Percentiles rank a stretch among this genome's conserved stretches.
Conservation (phyloP, 2,888 invertebrate species). For the Poecilobothrus nobilitatus region DNA sequence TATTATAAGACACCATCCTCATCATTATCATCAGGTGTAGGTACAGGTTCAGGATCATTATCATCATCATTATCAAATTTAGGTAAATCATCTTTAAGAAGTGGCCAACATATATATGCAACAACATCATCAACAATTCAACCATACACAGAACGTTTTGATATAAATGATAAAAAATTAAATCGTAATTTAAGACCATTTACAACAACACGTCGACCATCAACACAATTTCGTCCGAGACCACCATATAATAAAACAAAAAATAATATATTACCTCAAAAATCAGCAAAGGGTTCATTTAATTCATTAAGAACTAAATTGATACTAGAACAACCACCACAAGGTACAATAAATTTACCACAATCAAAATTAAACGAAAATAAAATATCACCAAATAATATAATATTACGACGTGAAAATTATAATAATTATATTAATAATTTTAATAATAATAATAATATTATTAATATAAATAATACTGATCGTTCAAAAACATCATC, state of each 20-base stretch:
- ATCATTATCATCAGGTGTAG: background rate
- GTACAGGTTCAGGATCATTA: background rate
- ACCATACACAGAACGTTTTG: slow-evolving; percentile 4
- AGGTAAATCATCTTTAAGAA: slow-evolving; percentile 1
- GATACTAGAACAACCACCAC: background rate
- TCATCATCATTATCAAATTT: background rate
- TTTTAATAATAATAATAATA: background rate
- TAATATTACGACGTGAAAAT: background rate
- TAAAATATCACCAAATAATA: background rate
- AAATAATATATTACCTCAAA: background rate
- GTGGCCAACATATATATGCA: slow-evolving; percentile 2
- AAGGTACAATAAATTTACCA: background rate
- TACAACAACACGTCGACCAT: slow-evolving; percentile 4
- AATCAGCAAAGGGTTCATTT: slow-evolving; percentile 1
- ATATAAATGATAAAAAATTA: slow-evolving; percentile 6
- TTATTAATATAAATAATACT: background rate
- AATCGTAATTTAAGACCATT: slow-evolving; percentile 4
- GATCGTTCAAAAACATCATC: background rate
- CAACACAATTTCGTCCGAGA: background rate
- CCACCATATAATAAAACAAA: slow-evolving; percentile 4
- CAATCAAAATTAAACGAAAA: background rate
- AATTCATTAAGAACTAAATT: background rate
- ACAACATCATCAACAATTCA: background rate
- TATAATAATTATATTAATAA: background rate
- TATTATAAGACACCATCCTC: background rate